Evolutionary conservation across 2,888 invertebrate species (phyloP).

Genomic region (Acronicta psi): DNA sequence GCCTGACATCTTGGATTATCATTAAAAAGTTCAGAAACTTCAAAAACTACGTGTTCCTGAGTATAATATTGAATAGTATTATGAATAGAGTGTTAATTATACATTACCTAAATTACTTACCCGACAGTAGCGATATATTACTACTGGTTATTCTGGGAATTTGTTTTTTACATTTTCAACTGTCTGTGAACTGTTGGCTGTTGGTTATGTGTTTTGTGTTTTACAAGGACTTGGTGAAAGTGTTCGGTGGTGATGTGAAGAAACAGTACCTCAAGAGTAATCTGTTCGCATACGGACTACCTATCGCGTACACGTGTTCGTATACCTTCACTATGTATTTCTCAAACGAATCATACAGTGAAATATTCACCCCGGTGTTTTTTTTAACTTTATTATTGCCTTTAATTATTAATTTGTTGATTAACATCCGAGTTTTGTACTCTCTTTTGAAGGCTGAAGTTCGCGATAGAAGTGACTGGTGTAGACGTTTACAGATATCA

Average conservation of each 20-base stretch:
- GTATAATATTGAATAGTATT: constrained; percentile 1
- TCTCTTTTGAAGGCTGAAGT: no score
- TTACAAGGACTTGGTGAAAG: constrained; percentile 36
- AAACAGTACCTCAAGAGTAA: constrained; percentile 25
- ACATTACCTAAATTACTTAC: no score
- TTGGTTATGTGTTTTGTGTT: constrained; percentile 34
- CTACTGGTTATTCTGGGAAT: no score
- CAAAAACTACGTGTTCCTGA: neutral
- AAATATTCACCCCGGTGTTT: no score
- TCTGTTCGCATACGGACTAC: constrained; percentile 28
- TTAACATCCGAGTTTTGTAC: no score
- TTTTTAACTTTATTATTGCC: no score
- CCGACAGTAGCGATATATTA: no score
- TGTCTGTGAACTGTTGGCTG: constrained; percentile 32
- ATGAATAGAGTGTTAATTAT: neutral
- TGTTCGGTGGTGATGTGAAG: constrained; percentile 8
- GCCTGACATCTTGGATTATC: neutral
- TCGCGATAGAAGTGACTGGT: no score
- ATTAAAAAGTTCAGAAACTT: neutral
- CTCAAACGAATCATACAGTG: fast-evolving
- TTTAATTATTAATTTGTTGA: no score
- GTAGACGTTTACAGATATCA: no score
- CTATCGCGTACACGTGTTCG: neutral
- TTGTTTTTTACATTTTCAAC: constrained; percentile 21
- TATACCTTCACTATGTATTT: no score